Evolutionary conservation across 1,140 invertebrate species (phyloP).

Genomic region (Lepidostoma basale): DNA sequence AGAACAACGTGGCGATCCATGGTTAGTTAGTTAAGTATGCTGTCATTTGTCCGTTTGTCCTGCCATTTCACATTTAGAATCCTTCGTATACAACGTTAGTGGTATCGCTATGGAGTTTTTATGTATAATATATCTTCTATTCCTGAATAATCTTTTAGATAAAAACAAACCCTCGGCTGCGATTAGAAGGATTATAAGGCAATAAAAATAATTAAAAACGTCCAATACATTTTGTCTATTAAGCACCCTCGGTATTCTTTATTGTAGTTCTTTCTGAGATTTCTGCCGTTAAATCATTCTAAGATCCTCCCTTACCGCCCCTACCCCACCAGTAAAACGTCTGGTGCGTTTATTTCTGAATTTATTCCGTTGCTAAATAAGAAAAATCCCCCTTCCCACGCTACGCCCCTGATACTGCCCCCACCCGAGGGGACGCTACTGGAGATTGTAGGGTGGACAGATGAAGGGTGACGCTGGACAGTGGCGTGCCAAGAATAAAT

Average conservation of each 20-base stretch:
- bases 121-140: too few relatives aligned
- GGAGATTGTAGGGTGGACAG: constrained; percentile 20
- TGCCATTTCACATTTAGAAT: too few relatives aligned
- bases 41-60: too few relatives aligned
- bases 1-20: too few relatives aligned
- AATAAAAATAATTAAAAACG: constrained; percentile 3
- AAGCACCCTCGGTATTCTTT: not conserved
- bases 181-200: not conserved
- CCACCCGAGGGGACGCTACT: constrained; percentile 4
- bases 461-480: constrained; percentile 22
- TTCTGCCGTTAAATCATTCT: constrained; percentile 43
- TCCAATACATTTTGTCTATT: constrained; percentile 5
- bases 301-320: constrained; percentile 20
- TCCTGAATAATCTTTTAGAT: too few relatives aligned
- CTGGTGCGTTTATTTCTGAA: constrained; percentile 39
- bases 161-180: too few relatives aligned
- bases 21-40: too few relatives aligned
- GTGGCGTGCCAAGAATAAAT: not conserved
- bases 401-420: constrained; percentile 32
- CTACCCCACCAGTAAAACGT: not conserved
- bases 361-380: constrained; percentile 44
- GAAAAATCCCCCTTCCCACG: constrained; percentile 34
- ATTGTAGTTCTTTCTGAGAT: constrained; percentile 37
- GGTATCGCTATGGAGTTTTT: too few relatives aligned
- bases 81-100: too few relatives aligned